Percentiles rank a stretch among this genome's conserved stretches.
phyloP scores from a whole-genome alignment of 2,888 invertebrate species.

The Drosophila flavopinicola region DNA sequence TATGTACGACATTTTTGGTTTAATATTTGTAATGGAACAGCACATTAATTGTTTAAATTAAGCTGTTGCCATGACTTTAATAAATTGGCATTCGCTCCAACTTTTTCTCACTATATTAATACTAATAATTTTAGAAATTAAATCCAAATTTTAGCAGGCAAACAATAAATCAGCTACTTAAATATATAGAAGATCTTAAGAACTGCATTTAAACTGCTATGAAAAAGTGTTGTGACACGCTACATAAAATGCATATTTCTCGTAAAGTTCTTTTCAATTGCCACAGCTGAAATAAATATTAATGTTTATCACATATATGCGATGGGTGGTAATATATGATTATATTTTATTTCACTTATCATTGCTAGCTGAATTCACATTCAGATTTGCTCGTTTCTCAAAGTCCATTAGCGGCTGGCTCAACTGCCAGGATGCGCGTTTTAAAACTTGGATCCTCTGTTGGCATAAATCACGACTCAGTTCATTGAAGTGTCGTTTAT shows the following conservation, averaged over 20 bases:
- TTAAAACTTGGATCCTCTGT: constrained; percentile 34
- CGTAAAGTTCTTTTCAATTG: background rate
- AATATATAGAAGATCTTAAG: too few relatives aligned
- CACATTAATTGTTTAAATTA: background rate
- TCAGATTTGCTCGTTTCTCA: constrained; percentile 6
- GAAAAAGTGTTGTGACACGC: too few relatives aligned
- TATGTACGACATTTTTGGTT: too few relatives aligned
- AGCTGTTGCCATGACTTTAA: too few relatives aligned
- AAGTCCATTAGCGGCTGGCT: constrained; percentile 27
- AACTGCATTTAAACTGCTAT: too few relatives aligned
- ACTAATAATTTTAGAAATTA: too few relatives aligned
- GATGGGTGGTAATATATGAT: background rate
- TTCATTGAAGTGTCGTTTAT: constrained; percentile 78
- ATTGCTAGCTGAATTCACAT: constrained; percentile 1
- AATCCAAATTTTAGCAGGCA: too few relatives aligned
- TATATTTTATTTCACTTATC: constrained; percentile 5
- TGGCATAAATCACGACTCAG: constrained; percentile 56
- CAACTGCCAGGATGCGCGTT: constrained; percentile 44
- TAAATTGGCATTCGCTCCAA: too few relatives aligned
- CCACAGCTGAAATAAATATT: background rate
- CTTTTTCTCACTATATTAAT: too few relatives aligned
- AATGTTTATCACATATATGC: background rate
- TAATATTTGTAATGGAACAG: background rate
- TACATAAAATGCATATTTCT: too few relatives aligned
- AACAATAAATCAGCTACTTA: too few relatives aligned